phyloP scores from a whole-genome alignment of 2,113 vertebrate species.

The Phrynosoma platyrhinos region DNA sequence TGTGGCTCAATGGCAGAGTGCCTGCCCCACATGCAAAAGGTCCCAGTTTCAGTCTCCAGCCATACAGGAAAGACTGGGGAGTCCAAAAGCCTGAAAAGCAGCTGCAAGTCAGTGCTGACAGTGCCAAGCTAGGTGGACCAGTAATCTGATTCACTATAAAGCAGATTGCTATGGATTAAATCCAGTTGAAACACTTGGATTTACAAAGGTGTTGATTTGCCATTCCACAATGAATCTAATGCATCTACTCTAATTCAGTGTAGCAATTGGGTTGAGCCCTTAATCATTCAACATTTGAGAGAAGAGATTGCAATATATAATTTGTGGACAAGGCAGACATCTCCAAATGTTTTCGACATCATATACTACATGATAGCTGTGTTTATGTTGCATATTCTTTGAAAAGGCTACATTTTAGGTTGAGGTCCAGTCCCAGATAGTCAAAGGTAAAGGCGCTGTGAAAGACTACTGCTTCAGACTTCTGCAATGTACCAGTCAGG shows the following conservation, averaged over 20 bases:
- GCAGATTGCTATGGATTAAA: not conserved
- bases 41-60: too few relatives aligned
- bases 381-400: not conserved
- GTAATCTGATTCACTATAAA: not conserved
- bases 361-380: not conserved
- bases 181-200: too few relatives aligned
- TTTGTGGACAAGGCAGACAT: too few relatives aligned
- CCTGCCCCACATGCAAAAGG: not conserved
- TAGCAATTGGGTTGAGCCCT: too few relatives aligned
- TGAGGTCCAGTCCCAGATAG: too few relatives aligned
- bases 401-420: too few relatives aligned
- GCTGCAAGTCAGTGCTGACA: not conserved
- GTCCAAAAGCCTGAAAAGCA: not conserved
- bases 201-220: too few relatives aligned
- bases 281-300: not conserved
- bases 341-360: too few relatives aligned
- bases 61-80: not conserved
- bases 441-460: not conserved
- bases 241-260: too few relatives aligned
- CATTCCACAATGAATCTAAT: too few relatives aligned
- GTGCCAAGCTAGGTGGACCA: not conserved
- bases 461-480: not conserved
- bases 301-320: too few relatives aligned
- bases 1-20: not conserved
- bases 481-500: too few relatives aligned